Percentiles rank a stretch among this genome's conserved stretches.
Conservation (phyloP, 2,113 vertebrate genomes). For the Fukomys damarensis region DNA sequence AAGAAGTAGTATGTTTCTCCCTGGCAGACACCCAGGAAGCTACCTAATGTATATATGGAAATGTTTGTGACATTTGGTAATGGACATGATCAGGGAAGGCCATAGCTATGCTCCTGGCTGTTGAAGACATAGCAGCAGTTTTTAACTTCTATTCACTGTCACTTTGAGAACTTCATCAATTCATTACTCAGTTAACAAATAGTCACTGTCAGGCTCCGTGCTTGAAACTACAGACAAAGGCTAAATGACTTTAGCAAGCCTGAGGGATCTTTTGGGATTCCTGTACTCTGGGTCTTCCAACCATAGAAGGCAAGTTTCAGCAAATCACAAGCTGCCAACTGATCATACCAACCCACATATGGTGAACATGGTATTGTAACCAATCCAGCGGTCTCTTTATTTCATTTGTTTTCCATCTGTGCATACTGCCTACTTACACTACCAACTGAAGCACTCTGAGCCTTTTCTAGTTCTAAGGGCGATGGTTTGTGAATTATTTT, state of each 20-base stretch:
- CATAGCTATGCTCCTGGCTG: background rate
- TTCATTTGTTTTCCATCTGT: background rate
- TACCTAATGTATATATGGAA: background rate
- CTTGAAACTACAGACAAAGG: background rate
- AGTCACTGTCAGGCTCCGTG: background rate
- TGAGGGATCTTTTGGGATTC: background rate
- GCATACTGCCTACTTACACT: background rate
- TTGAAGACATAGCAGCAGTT: background rate
- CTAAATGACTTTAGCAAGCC: background rate
- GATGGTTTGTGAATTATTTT: background rate
- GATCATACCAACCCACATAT: no score
- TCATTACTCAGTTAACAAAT: background rate
- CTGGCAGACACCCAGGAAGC: background rate
- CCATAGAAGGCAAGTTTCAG: background rate
- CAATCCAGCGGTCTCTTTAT: background rate
- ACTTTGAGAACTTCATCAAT: background rate
- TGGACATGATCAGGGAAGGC: background rate
- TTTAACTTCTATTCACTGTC: background rate
- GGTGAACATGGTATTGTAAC: background rate
- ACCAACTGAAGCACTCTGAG: background rate
- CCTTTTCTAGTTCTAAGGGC: background rate
- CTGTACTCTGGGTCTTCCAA: background rate
- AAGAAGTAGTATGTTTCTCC: background rate
- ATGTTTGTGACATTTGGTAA: background rate
- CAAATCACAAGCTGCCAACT: background rate